These are phyloP conservation scores for Nephrotoma flavescens DNA, from an alignment of 2,888 invertebrate genomes.

Conservation along the genomic window DNA sequence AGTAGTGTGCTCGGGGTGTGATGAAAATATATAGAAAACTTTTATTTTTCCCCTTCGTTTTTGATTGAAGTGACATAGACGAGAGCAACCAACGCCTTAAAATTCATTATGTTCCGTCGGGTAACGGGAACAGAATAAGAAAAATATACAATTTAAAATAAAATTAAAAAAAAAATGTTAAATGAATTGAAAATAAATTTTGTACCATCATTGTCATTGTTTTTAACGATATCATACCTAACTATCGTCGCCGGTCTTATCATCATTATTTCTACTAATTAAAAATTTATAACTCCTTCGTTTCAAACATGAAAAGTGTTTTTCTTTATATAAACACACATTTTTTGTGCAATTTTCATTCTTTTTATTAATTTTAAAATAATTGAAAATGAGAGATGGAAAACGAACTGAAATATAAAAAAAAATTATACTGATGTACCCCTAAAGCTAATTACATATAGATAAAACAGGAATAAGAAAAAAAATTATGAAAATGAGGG, in stretches of 20 bases:
- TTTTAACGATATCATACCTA: slow-evolving; percentile 2
- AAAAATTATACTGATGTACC: neutral
- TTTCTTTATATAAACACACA: neutral
- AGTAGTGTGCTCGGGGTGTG: neutral
- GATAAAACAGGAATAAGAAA: neutral
- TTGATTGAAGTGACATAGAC: neutral
- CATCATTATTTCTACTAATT: neutral
- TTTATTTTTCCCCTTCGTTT: neutral
- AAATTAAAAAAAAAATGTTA: neutral
- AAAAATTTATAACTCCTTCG: neutral
- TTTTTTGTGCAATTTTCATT: neutral
- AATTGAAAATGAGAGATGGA: slow-evolving; percentile 1
- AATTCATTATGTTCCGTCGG: neutral
- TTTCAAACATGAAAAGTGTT: neutral
- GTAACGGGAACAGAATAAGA: neutral
- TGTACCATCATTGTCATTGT: neutral
- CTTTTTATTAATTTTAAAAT: neutral
- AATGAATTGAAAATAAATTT: slow-evolving; percentile 3
- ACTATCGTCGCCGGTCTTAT: slow-evolving; percentile 2
- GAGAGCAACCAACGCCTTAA: neutral
- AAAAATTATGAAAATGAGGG: neutral
- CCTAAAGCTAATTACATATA: slow-evolving; percentile 4
- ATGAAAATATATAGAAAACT: neutral
- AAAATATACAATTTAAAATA: neutral
- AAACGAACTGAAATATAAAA: neutral